These are phyloP conservation scores for Loripinus fragilis DNA, from an alignment of 2,888 invertebrate species.

Conservation along the genomic window DNA sequence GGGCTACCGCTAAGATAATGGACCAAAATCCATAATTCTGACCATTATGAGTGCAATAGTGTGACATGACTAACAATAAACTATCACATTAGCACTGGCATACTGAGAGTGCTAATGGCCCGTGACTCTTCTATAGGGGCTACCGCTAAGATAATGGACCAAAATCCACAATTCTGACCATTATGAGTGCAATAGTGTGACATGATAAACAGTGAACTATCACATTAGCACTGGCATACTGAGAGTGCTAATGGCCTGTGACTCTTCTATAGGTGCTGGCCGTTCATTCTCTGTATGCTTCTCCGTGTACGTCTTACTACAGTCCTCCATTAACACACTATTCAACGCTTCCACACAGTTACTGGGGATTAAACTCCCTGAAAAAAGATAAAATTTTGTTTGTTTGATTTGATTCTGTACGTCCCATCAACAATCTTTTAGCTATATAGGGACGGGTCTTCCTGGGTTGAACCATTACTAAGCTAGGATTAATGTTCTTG, in stretches of 20 bases:
- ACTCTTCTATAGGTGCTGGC: slow-evolving; percentile 62
- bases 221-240: slow-evolving; percentile 75
- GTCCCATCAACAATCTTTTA: too few species aligned
- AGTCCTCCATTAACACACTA: slow-evolving; percentile 74
- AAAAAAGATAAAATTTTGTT: slow-evolving; percentile 24
- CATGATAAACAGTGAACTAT: neutral
- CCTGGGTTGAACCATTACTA: too few species aligned
- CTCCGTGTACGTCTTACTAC: slow-evolving; percentile 72
- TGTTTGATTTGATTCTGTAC: too few species aligned
- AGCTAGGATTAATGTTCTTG: too few species aligned
- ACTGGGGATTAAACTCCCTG: slow-evolving; percentile 83
- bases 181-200: too few species aligned
- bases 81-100: neutral
- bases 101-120: slow-evolving; percentile 12
- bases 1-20: too few species aligned
- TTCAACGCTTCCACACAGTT: slow-evolving; percentile 77
- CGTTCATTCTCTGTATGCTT: slow-evolving; percentile 59
- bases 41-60: too few species aligned
- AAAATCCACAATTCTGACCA: too few species aligned
- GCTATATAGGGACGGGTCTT: too few species aligned
- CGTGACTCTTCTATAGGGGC: slow-evolving; percentile 56
- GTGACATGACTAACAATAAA: neutral
- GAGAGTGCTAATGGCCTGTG: slow-evolving; percentile 46
- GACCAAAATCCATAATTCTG: too few species aligned
- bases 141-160: too few species aligned